Percentiles rank a stretch among this genome's conserved stretches.
These are phyloP conservation scores for Drosophila conformis DNA, from an alignment of 2,888 invertebrate genomes.

Conservation along the genomic window DNA sequence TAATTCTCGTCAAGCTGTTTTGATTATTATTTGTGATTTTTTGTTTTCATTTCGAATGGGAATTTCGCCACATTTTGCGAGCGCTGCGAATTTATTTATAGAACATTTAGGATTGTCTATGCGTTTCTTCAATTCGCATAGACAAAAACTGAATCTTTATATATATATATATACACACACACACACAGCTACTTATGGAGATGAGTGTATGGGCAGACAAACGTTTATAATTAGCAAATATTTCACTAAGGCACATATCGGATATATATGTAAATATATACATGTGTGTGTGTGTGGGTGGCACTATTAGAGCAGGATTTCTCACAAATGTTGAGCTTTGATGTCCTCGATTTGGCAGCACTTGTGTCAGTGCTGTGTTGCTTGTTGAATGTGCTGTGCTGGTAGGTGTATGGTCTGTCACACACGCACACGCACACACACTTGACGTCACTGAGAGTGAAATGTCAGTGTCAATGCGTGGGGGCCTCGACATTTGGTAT, in stretches of 20 bases:
- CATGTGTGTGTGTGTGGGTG: slow-evolving; percentile 5
- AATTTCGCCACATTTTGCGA: slow-evolving; percentile 66
- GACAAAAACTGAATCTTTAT: slow-evolving; percentile 36
- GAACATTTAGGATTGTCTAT: slow-evolving; percentile 66
- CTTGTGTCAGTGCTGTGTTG: slow-evolving; percentile 30
- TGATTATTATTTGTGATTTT: slow-evolving; percentile 7
- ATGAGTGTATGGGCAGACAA: slow-evolving; percentile 28
- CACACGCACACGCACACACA: slow-evolving; percentile 6
- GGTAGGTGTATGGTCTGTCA: too few species aligned
- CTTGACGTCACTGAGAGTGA: slow-evolving; percentile 63
- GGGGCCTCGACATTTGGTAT: slow-evolving; percentile 58
- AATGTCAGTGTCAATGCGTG: slow-evolving; percentile 80
- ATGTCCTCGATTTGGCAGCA: slow-evolving; percentile 51
- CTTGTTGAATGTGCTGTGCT: slow-evolving; percentile 12
- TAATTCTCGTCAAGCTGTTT: slow-evolving; percentile 3
- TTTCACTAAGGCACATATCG: slow-evolving; percentile 21
- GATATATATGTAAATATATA: slow-evolving; percentile 5
- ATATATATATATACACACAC: background rate
- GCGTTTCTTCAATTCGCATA: slow-evolving; percentile 48
- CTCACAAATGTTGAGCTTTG: slow-evolving; percentile 14
- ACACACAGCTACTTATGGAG: slow-evolving; percentile 30
- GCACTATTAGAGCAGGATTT: background rate
- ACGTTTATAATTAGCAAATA: slow-evolving; percentile 65
- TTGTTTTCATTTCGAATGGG: slow-evolving; percentile 35
- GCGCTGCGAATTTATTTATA: slow-evolving; percentile 34